phyloP scores from a whole-genome alignment of 1,140 invertebrate genomes.

The Megathymus violae region DNA sequence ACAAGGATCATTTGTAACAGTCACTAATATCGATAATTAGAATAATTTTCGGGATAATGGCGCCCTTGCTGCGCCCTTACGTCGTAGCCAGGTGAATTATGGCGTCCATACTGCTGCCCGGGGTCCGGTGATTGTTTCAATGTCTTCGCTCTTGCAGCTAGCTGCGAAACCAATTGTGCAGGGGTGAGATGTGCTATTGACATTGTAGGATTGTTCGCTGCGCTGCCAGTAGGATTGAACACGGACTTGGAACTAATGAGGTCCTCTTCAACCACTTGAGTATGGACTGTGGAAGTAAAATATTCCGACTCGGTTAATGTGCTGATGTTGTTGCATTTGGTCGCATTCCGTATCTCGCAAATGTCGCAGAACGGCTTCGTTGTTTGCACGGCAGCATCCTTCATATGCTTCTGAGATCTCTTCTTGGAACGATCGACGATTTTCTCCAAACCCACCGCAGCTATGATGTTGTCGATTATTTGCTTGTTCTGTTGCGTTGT shows the following conservation, averaged over 20 bases:
- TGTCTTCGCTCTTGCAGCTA: slow-evolving; percentile 75
- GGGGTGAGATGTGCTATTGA: slow-evolving; percentile 76
- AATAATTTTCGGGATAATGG: slow-evolving; percentile 52
- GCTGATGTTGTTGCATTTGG: slow-evolving; percentile 40
- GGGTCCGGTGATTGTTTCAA: slow-evolving; percentile 57
- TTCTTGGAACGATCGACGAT: slow-evolving; percentile 55
- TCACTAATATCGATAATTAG: slow-evolving; percentile 62
- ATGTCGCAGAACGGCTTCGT: slow-evolving; percentile 65
- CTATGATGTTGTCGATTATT: slow-evolving; percentile 62
- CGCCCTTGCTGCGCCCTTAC: slow-evolving; percentile 44
- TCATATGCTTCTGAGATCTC: slow-evolving; percentile 53
- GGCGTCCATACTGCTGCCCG: slow-evolving; percentile 45
- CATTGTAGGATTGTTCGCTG: slow-evolving; percentile 55
- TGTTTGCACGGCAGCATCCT: slow-evolving; percentile 69
- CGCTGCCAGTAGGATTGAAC: slow-evolving; percentile 67
- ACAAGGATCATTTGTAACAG: slow-evolving; percentile 2
- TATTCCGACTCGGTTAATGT: slow-evolving; percentile 56
- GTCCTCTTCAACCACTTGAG: slow-evolving; percentile 76
- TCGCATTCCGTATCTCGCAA: slow-evolving; percentile 67
- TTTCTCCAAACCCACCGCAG: slow-evolving; percentile 59
- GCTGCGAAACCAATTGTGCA: slow-evolving; percentile 74
- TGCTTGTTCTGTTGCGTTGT: slow-evolving; percentile 60
- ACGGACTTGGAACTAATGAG: slow-evolving; percentile 67
- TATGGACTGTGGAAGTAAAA: slow-evolving; percentile 60
- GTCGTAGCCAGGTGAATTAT: slow-evolving; percentile 51